Base-by-base conservation (phyloP, 1,140 invertebrate genomes). In the Drosophila orena region DNA sequence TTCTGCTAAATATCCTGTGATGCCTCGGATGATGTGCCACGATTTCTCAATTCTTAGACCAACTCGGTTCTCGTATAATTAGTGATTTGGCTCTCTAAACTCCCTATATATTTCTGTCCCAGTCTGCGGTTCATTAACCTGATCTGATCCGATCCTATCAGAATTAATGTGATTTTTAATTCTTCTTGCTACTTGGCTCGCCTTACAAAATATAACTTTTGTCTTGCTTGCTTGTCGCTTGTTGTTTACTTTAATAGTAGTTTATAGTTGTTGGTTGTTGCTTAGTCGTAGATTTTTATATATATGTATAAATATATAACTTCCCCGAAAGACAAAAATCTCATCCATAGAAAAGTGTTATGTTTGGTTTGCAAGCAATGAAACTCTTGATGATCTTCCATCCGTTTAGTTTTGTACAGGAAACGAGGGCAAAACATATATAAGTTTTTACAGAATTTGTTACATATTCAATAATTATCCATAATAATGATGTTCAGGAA, bases 21-120 rank as follows among this genome's bases (percentile, higher is more conserved):
- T 64, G 53, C 42, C 58, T 58, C 17, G 49, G 52, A 53, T 64
- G 69, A 62, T 60, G 58, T 79, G 71, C 80, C 81, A 79, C 68
- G 59, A 54, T 83, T 71, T 75, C 79, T 50, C 77, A 60, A 81
- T 68, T 61, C 35, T 62, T 57, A 80, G 54, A 58, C 58, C 70
- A 69, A 79, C n/a, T 68, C 58, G 64, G 46, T 68, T 53, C 38
- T 65, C 62, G 40, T 70, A 69, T 75, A 65, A 64, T 60, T 54
- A 77, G 59, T 76, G 59, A 77, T 81, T 80, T 81, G 78, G 78
- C 78, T 62, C 56, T 60, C 42, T 65, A 24, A 54, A 59, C 35
- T 34, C 34, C 42, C 42, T 58, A 34, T 14, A 7, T 55, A 43
- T 47, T 35, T 70, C 44, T 52, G 30, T 68, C 60, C 55, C 64